A percentile compares a stretch with the other conserved stretches of the same genome.
phyloP scores from a whole-genome alignment of 2,888 invertebrate species.

The Oligia latruncula region DNA sequence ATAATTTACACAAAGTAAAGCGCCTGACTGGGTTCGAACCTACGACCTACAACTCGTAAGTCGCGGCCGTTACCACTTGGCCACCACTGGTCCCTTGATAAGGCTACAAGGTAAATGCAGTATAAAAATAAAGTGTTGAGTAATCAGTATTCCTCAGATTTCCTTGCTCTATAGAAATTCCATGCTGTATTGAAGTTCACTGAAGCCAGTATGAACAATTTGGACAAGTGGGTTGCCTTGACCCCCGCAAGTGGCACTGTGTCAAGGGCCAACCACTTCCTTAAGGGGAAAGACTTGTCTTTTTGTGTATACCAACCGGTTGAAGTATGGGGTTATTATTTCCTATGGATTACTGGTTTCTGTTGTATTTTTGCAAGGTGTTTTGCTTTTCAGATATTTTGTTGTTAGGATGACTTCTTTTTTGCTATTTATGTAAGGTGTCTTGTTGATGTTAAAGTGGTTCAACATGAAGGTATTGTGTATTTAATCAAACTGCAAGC shows the following conservation, averaged over 20 bases:
- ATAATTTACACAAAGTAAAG: too few species aligned
- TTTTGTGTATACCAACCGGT: constrained; percentile 52
- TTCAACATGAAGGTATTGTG: background rate
- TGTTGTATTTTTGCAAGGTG: constrained; percentile 20
- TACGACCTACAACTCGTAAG: too few species aligned
- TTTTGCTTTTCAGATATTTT: constrained; percentile 5
- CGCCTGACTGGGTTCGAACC: too few species aligned
- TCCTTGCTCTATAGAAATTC: constrained; percentile 50
- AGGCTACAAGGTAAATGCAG: constrained; percentile 19
- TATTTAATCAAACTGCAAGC: background rate
- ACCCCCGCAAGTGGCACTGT: constrained; percentile 67
- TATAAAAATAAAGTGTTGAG: constrained; percentile 22
- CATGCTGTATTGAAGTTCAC: constrained; percentile 51
- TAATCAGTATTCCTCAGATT: constrained; percentile 37
- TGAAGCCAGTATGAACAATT: constrained; percentile 58
- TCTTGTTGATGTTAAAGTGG: background rate
- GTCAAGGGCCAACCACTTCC: constrained; percentile 73
- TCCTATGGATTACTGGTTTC: constrained; percentile 48
- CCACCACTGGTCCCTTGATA: too few species aligned
- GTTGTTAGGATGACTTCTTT: constrained; percentile 10
- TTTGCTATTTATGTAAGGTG: background rate
- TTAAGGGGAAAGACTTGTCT: constrained; percentile 64
- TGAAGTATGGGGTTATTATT: constrained; percentile 38
- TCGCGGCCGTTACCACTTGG: too few species aligned
- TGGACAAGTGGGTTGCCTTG: constrained; percentile 68